Conservation (phyloP, 1,140 invertebrate species). For the Cheumatopsyche charites region DNA sequence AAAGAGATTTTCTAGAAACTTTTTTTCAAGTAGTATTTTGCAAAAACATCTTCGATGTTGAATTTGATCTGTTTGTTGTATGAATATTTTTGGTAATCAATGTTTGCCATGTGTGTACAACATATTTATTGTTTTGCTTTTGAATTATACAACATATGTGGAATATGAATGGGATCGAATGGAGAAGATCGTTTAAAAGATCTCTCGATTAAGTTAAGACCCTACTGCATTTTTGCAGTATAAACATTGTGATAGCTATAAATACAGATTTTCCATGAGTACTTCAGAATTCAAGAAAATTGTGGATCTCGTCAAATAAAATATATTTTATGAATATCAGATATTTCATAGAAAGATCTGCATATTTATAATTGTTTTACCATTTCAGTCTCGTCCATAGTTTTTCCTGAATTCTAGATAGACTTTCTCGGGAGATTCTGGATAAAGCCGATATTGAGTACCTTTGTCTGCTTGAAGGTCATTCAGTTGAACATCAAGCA, state of each 20-base stretch:
- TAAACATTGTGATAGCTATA: slow-evolving; percentile 45
- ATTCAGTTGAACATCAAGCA: slow-evolving; percentile 46
- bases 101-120: not conserved
- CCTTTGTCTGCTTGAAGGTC: slow-evolving; percentile 48
- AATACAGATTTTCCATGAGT: slow-evolving; percentile 38
- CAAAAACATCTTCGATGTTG: too few relatives aligned
- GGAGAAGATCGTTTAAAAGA: slow-evolving; percentile 39
- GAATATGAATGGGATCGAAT: slow-evolving; percentile 43
- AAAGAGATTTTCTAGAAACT: too few relatives aligned
- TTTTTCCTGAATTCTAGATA: slow-evolving; percentile 29
- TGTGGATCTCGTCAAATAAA: slow-evolving; percentile 8
- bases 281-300: slow-evolving; percentile 29
- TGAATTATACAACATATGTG: slow-evolving; percentile 14
- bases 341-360: not conserved
- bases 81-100: too few relatives aligned
- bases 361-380: not conserved
- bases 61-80: too few relatives aligned
- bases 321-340: not conserved
- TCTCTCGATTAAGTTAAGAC: slow-evolving; percentile 43
- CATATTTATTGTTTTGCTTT: slow-evolving; percentile 19
- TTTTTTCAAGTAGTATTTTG: too few relatives aligned
- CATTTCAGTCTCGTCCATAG: not conserved
- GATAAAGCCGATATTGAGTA: slow-evolving; percentile 46
- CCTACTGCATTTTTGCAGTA: slow-evolving; percentile 28
- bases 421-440: slow-evolving; percentile 34